These are phyloP conservation scores for Drosophila aldrichi DNA, from an alignment of 2,888 invertebrate genomes.

Conservation along the genomic window DNA sequence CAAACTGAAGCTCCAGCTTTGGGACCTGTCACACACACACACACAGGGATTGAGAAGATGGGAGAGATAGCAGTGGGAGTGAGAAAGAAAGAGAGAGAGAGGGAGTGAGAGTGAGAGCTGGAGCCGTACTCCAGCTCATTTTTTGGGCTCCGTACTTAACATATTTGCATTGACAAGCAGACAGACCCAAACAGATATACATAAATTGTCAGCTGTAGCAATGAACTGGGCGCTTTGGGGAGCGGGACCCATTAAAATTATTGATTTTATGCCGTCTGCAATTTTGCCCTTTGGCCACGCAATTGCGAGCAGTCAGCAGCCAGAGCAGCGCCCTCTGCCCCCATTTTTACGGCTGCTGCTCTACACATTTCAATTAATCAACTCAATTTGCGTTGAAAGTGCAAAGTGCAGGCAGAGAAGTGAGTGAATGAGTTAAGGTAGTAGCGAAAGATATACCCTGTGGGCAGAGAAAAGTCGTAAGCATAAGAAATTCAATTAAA, in stretches of 20 bases:
- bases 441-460: neutral
- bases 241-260: constrained; percentile 67
- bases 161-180: constrained; percentile 74
- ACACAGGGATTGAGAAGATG: constrained; percentile 19
- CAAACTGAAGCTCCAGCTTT: constrained; percentile 17
- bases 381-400: constrained; percentile 74
- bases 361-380: constrained; percentile 76
- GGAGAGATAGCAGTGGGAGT: neutral
- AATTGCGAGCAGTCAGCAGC: constrained; percentile 37
- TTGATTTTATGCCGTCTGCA: constrained; percentile 80
- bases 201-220: constrained; percentile 42
- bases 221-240: constrained; percentile 22
- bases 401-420: constrained; percentile 44
- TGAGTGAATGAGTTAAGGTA: no score
- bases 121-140: constrained; percentile 1
- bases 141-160: constrained; percentile 60
- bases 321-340: constrained; percentile 1
- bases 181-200: constrained; percentile 29
- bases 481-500: no score
- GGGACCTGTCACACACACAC: constrained; percentile 44
- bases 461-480: neutral
- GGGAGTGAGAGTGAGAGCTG: neutral
- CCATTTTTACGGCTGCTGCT: neutral
- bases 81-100: no score
- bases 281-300: constrained; percentile 76